Evolutionary conservation across 2,113 vertebrate genomes (phyloP), one percentile per base, ranked within the genome.

Genomic region (Bungarus multicinctus): DNA sequence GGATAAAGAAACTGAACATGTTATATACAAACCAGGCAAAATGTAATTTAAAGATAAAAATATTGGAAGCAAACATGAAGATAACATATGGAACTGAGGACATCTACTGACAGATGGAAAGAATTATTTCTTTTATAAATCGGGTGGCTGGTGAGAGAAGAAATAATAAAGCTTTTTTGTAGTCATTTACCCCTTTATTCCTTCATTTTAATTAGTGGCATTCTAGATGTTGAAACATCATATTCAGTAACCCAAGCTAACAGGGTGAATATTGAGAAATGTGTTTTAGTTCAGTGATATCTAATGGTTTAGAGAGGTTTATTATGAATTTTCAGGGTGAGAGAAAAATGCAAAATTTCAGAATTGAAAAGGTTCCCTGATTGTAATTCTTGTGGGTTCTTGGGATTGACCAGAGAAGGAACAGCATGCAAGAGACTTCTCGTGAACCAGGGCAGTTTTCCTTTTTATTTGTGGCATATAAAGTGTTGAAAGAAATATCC

Each of bases 31-130:
- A 81, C 23, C 1, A 25, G 53, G 85, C 53, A 74, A 54, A 54
- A 39, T 88, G 69, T 92, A 86, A 69, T 47, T 39, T 91, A 55
- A 89, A 43, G 87, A 53, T 30, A 93, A 92, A 30, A 57, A 45
- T 39, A 14, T 81, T 60, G 64, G 85, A n/a, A 20, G 55, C 12
- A 12, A 89, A 43, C 27, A 25, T 34, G 91, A 58, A 25, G 47
- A 93, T 93, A 89, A 89, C 89, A 45, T 53, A 16, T 81, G 88
- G 30, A 58, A 4, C 39, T 89, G 93, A 91, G 89, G 81, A 86
- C 94, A 85, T 81, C 94, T 95, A 88, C 81, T 87, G 95, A 5
- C 90, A 5, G 0, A 0, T 3, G 1, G 0, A 18, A 1, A 8
- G 45, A 89, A 86, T 64, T 3, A 45, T 45, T 30, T 86, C 74